Conservation (phyloP, 2,113 vertebrate genomes). For the Anarhynchus alexandrinus region DNA sequence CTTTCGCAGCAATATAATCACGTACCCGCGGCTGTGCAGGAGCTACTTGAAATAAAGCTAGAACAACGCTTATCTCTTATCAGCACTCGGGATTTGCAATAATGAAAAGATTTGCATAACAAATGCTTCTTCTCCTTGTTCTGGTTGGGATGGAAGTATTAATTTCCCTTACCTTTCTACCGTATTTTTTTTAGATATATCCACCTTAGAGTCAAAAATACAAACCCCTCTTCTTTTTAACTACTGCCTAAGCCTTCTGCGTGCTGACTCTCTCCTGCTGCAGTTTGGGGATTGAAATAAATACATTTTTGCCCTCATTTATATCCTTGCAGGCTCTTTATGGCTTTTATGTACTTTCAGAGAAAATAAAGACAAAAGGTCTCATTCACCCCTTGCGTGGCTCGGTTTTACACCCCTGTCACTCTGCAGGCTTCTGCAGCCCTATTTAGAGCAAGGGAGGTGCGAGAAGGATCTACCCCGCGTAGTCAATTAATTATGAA, state of each 20-base stretch:
- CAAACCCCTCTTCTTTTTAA: neutral
- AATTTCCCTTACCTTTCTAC: constrained; percentile 58
- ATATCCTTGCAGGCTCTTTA: neutral
- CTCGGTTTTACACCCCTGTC: neutral
- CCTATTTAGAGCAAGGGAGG: neutral
- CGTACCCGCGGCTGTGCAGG: neutral
- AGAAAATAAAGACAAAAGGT: constrained; percentile 22
- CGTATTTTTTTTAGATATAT: neutral
- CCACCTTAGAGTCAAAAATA: neutral
- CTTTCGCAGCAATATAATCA: constrained; percentile 22
- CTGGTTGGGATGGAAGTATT: constrained; percentile 60
- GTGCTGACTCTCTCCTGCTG: neutral
- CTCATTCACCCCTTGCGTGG: neutral
- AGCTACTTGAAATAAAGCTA: constrained; percentile 60
- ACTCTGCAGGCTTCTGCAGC: neutral
- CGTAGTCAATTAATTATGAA: constrained; percentile 52
- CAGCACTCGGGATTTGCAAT: constrained; percentile 65
- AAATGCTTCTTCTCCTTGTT: constrained; percentile 61
- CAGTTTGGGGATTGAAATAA: neutral
- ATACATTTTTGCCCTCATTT: neutral
- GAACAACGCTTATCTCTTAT: constrained; percentile 69
- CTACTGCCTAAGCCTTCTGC: neutral
- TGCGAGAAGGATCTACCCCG: neutral
- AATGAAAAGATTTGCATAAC: constrained; percentile 75
- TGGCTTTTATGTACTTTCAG: neutral